These are phyloP conservation scores for Berghia stephanieae DNA, from an alignment of 1,140 invertebrate species.

Conservation along the genomic window DNA sequence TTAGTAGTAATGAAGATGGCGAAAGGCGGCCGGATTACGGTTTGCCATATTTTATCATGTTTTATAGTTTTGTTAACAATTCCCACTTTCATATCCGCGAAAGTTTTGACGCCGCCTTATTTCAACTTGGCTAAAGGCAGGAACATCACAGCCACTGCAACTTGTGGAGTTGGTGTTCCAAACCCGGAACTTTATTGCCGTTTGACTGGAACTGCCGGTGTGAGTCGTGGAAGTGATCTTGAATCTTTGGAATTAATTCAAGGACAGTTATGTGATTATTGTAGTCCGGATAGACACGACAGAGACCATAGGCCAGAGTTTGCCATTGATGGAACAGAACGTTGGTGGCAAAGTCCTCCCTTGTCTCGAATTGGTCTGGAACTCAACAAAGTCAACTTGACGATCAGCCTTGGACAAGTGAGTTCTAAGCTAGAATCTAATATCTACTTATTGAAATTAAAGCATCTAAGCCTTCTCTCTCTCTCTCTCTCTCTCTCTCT, in stretches of 20 bases:
- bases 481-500: neutral
- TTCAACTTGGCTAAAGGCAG: constrained; percentile 89
- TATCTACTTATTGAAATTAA: neutral
- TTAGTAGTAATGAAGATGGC: constrained; percentile 25
- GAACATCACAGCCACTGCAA: constrained; percentile 85
- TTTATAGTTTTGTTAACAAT: constrained; percentile 30
- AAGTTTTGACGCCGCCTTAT: constrained; percentile 61
- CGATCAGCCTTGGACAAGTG: constrained; percentile 95
- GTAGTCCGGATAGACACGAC: constrained; percentile 75
- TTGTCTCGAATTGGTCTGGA: constrained; percentile 90
- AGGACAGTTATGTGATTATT: constrained; percentile 91
- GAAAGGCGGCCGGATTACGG: constrained; percentile 1
- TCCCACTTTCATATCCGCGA: constrained; percentile 22
- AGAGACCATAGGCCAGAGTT: constrained; percentile 87
- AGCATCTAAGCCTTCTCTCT: neutral
- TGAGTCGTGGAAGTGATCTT: too few species aligned
- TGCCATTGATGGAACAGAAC: constrained; percentile 93
- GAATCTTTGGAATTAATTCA: constrained; percentile 58
- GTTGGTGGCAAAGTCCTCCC: constrained; percentile 85
- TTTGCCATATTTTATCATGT: constrained; percentile 16
- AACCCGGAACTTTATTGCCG: constrained; percentile 91
- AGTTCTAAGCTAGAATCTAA: neutral
- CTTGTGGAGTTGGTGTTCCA: constrained; percentile 83
- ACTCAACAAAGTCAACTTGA: constrained; percentile 97
- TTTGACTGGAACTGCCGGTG: constrained; percentile 76